A percentile compares a stretch with the other conserved stretches of the same genome.
Conservation (phyloP, 2,888 invertebrate genomes). For the Candidula unifasciata region DNA sequence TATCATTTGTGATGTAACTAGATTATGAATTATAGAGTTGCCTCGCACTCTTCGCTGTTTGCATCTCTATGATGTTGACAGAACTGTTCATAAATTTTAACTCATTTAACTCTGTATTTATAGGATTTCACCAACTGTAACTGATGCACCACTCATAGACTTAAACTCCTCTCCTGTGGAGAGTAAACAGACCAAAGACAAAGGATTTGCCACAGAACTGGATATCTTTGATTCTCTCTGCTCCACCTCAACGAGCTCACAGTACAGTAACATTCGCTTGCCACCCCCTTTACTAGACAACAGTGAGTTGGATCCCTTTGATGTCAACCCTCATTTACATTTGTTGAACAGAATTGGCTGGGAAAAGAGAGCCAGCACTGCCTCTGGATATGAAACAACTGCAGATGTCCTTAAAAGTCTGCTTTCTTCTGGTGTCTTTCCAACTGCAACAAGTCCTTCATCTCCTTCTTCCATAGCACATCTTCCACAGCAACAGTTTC, state of each 20-base stretch:
- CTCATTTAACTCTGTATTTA: neutral
- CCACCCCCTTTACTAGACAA: constrained; percentile 65
- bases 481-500: neutral
- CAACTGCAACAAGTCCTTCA: neutral
- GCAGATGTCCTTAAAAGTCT: constrained; percentile 12
- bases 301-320: constrained; percentile 68
- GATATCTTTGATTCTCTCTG: constrained; percentile 70
- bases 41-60: too few species aligned
- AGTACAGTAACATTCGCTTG: constrained; percentile 64
- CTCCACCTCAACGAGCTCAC: constrained; percentile 53
- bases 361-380: neutral
- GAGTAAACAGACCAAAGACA: neutral
- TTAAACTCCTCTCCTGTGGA: constrained; percentile 53
- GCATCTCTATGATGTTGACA: too few species aligned
- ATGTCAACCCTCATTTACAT: constrained; percentile 55
- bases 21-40: too few species aligned
- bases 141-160: constrained; percentile 73
- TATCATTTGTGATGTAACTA: too few species aligned
- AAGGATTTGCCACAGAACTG: constrained; percentile 34
- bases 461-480: constrained; percentile 29
- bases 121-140: constrained; percentile 13
- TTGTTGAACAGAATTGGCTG: constrained; percentile 21
- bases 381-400: constrained; percentile 18
- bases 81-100: too few species aligned
- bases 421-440: neutral